Base-by-base conservation (phyloP, 1,140 invertebrate genomes). In the Drosophila lacteicornis region DNA sequence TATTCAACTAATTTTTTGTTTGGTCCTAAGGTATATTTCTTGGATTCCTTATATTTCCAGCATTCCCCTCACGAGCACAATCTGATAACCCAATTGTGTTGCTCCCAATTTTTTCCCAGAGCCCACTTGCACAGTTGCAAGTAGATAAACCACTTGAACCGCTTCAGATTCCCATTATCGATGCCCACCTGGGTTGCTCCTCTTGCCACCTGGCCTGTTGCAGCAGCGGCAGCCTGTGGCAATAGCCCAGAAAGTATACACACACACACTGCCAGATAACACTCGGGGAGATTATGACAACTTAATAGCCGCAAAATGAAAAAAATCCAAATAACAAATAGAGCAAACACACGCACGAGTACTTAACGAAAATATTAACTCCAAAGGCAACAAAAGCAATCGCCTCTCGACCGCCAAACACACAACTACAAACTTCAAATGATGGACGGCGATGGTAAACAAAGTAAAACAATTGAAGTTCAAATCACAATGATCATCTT, bases 391-490 rank as follows among this genome's bases (percentile, higher is more conserved):
- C 74, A 67, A 76, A 63, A 47, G 65, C 61, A 50, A 61, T 30
- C 55, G 38, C 61, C 53, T 46, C 40, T 49, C 70, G 59, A 58
- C 63, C 71, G 81, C 73, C 82, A 60, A 85, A 85, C 76, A 82
- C 57, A 61, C 62, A 67, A 50, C 60, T 19, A 62, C 62, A 66
- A 66, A 66, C 57, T 76, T 69, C 51, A 79, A 82, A 82, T 87
- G 83, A 87, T 84, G 77, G 82, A 84, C 77, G 75, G 80, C 63
- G 80, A 59, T 82, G 82, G 76, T 82, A 82, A 83, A 83, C 80
- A 84, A 77, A 78, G 70, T 75, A 17, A 87, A 88, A 88, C 84
- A 88, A 88, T 88, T 88, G 84, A 81, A 87, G 83, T 83, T 87
- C 77, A 70, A 75, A 82, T 63, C 79, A 61, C 79, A 79, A 79